Base-by-base conservation (phyloP, 2,113 vertebrate species). In the Cinclus cinclus region DNA sequence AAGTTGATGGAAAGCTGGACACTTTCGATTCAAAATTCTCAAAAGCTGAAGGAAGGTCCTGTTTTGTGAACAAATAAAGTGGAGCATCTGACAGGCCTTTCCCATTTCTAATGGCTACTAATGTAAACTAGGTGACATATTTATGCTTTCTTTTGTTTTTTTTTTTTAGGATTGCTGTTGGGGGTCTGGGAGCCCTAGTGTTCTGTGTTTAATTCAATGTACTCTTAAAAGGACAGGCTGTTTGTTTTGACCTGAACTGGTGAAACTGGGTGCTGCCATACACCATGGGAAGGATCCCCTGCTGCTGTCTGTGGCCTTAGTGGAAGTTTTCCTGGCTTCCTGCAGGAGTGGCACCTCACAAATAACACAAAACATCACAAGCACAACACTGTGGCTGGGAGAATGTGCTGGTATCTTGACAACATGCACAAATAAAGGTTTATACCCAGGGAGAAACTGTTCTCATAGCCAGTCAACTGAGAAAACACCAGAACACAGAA, bases 361-460 rank as follows among this genome's bases (percentile, higher is more conserved):
- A 37, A 13, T 20, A 22, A 24, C 3, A 8, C 35, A 52, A 13
- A 35, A 13, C 0, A 0, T 60, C 41, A 37, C 8, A 7, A 9
- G 4, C 11, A n/a, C 22, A 13, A 5, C 25, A 4, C 39, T 15
- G 4, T 27, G 44, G 58, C 25, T 58, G 30, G 30, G 30, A 10
- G 56, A 52, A 53, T 24, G 42, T 28, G 47, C 35, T 33, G 7
- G 15, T 49, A 19, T 24, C 52, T 49, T 39, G 33, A 59, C n/a
- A 39, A 52, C 18, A 2, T 3, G 10, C 25, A n/a, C 35, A 49
- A 50, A 44, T 41, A 10, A 62, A 73, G 22, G 49, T 44, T 87
- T 77, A 44, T 69, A 58, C 13, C 23, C 55, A 64, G 69, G 30
- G 68, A 91, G 62, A 67, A 84, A 28, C 46, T 84, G 24, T 84